Evolutionary conservation across 2,888 invertebrate species (phyloP).

Genomic region (Eilema sororculum): DNA sequence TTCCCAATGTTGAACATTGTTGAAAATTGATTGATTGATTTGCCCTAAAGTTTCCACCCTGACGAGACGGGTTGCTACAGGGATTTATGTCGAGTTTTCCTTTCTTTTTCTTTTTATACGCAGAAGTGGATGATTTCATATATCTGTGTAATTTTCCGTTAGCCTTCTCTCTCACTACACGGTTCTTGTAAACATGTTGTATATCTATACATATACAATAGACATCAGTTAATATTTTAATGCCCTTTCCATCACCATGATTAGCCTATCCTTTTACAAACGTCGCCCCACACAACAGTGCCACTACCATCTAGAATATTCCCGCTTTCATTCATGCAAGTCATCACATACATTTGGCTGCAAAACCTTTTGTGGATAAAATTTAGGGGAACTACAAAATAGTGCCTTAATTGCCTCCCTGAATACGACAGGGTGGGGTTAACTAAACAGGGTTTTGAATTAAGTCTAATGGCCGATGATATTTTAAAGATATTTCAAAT

Average conservation of each 20-base stretch:
- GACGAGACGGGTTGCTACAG: too few relatives aligned
- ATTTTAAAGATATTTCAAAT: conserved; percentile 26
- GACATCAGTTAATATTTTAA: neutral
- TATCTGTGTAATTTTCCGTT: too few relatives aligned
- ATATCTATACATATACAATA: neutral
- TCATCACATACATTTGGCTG: conserved; percentile 26
- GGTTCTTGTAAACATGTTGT: too few relatives aligned
- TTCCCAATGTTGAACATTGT: too few relatives aligned
- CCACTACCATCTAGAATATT: conserved; percentile 15
- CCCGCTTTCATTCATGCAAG: conserved; percentile 17
- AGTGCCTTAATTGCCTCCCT: conserved; percentile 45
- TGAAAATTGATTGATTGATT: too few relatives aligned
- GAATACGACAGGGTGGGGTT: conserved; percentile 21
- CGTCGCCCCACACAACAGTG: conserved; percentile 10
- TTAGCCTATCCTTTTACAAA: conserved; percentile 4
- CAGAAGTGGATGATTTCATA: too few relatives aligned
- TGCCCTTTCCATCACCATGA: conserved; percentile 1
- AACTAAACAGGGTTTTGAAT: conserved; percentile 37
- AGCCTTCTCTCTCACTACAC: too few relatives aligned
- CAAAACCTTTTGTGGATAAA: conserved; percentile 40
- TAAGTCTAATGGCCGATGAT: conserved; percentile 47
- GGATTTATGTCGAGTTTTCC: too few relatives aligned
- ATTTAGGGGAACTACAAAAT: conserved; percentile 51
- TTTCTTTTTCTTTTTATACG: too few relatives aligned
- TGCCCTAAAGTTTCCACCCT: too few relatives aligned